phyloP scores from a whole-genome alignment of 2,797 vertebrate species.

The Premnoplex brunnescens region DNA sequence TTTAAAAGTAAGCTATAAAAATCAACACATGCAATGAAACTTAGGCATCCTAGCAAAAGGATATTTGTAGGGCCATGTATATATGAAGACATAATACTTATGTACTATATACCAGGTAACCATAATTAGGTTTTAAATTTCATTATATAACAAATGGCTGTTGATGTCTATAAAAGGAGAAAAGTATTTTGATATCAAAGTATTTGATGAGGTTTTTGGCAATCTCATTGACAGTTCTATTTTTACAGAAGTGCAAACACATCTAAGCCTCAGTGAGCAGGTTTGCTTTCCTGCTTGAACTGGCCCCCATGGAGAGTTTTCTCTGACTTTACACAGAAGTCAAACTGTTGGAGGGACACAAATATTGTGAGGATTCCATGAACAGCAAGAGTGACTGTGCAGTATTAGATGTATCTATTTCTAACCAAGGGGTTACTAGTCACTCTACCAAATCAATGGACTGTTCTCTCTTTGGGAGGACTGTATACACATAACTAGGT shows the following conservation, averaged over 20 bases:
- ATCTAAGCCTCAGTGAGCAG: background rate
- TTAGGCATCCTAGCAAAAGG: background rate
- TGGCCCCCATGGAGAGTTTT: background rate
- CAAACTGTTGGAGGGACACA: background rate
- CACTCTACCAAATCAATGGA: background rate
- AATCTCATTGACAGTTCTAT: background rate
- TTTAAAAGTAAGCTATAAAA: slow-evolving; percentile 48
- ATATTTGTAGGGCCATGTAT: background rate
- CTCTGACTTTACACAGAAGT: background rate
- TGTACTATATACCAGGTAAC: background rate
- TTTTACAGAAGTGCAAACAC: background rate
- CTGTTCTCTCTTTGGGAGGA: background rate
- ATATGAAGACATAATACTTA: background rate
- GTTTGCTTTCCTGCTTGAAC: background rate
- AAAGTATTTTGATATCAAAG: background rate
- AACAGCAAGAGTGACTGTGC: background rate
- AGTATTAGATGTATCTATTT: background rate
- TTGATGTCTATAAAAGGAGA: background rate
- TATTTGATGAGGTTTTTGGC: background rate
- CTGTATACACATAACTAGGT: background rate
- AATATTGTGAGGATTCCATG: background rate
- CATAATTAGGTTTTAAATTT: background rate
- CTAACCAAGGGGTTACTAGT: background rate
- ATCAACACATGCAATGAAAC: slow-evolving; percentile 1
- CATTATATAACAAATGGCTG: background rate